Percentiles rank a stretch among this genome's conserved stretches.
phyloP scores from a whole-genome alignment of 2,888 invertebrate genomes.

The Drosophila siamana region DNA sequence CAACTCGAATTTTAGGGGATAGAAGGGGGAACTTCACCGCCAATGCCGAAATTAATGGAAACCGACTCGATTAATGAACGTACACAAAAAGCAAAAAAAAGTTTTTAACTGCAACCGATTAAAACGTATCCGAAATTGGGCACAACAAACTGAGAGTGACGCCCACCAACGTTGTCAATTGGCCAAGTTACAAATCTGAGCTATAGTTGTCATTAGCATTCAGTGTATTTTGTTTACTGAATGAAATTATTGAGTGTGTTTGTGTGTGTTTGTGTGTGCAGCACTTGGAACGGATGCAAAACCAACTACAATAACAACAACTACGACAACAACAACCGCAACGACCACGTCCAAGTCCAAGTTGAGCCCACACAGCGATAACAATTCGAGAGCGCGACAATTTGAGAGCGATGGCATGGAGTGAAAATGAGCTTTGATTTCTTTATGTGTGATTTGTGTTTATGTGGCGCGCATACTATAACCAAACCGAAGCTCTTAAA shows the following conservation, averaged over 20 bases:
- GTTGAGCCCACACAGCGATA: slow-evolving; percentile 67
- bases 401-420: slow-evolving; percentile 63
- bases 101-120: slow-evolving; percentile 54
- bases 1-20: slow-evolving; percentile 42
- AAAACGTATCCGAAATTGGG: slow-evolving; percentile 62
- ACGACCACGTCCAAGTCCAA: slow-evolving; percentile 52
- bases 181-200: slow-evolving; percentile 70
- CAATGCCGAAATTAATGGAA: slow-evolving; percentile 42
- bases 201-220: slow-evolving; percentile 54
- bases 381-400: slow-evolving; percentile 47
- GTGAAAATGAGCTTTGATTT: slow-evolving; percentile 80
- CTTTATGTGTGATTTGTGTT: slow-evolving; percentile 74
- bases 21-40: slow-evolving; percentile 10
- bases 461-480: slow-evolving; percentile 68
- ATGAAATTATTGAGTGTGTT: slow-evolving; percentile 45
- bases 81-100: slow-evolving; percentile 62
- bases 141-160: slow-evolving; percentile 50
- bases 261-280: slow-evolving; percentile 17
- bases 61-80: slow-evolving; percentile 67
- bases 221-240: slow-evolving; percentile 47
- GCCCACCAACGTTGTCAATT: slow-evolving; percentile 66
- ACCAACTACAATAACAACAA: slow-evolving; percentile 15
- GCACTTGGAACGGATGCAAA: slow-evolving; percentile 39
- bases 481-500: slow-evolving; percentile 55
- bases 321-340: slow-evolving; percentile 10